Conservation (phyloP, 2,888 invertebrate genomes). For the Orthonevra nobilis region DNA sequence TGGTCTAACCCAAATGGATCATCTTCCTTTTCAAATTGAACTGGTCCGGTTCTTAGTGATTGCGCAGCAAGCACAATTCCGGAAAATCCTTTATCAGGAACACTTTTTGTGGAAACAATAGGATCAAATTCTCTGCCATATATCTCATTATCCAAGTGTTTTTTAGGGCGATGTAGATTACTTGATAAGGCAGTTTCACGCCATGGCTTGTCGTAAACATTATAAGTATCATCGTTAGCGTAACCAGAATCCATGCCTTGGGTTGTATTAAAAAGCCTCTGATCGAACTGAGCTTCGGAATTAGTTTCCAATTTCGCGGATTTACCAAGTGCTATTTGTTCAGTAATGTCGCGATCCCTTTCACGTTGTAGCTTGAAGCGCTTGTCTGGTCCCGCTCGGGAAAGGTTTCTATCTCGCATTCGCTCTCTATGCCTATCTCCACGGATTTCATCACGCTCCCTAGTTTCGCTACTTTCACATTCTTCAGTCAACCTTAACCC, state of each 20-base stretch:
- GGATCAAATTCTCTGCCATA: slow-evolving; percentile 96
- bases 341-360: slow-evolving; percentile 97
- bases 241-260: slow-evolving; percentile 95
- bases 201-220: slow-evolving; percentile 99
- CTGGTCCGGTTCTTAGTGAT: slow-evolving; percentile 91
- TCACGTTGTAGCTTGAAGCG: slow-evolving; percentile 93
- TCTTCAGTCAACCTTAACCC: slow-evolving; percentile 82
- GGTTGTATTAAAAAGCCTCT: slow-evolving; percentile 95
- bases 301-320: slow-evolving; percentile 88
- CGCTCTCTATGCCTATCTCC: slow-evolving; percentile 95
- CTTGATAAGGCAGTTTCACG: slow-evolving; percentile 92
- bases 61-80: slow-evolving; percentile 89
- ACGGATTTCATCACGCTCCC: slow-evolving; percentile 92
- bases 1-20: slow-evolving; percentile 99
- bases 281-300: slow-evolving; percentile 95
- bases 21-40: slow-evolving; percentile 93
- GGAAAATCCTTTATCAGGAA: slow-evolving; percentile 97
- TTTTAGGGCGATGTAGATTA: slow-evolving; percentile 93
- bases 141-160: slow-evolving; percentile 93
- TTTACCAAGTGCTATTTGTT: slow-evolving; percentile 98
- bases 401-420: slow-evolving; percentile 94
- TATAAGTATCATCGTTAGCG: slow-evolving; percentile 98
- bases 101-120: slow-evolving; percentile 95
- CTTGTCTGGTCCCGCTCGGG: slow-evolving; percentile 96
- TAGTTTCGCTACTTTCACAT: slow-evolving; percentile 82